phyloP scores from a whole-genome alignment of 1,140 invertebrate species.

The Batillaria attramentaria region DNA sequence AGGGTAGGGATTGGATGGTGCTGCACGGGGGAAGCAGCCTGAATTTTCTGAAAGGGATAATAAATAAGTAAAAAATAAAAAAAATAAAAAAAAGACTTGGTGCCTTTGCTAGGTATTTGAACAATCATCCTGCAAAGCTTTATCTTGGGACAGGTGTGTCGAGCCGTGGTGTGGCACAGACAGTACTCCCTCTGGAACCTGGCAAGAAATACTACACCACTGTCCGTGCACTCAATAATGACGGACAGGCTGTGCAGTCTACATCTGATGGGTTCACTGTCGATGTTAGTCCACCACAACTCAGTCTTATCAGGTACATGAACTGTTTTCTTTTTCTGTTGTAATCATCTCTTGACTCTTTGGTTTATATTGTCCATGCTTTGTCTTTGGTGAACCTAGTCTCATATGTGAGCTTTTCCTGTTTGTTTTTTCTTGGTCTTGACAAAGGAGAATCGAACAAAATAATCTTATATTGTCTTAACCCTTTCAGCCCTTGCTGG shows the following conservation, averaged over 20 bases:
- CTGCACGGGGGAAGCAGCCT: too few species aligned
- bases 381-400: background rate
- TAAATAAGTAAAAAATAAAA: too few species aligned
- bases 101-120: background rate
- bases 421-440: background rate
- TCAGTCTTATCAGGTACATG: slow-evolving; percentile 47
- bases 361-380: background rate
- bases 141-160: slow-evolving; percentile 38
- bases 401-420: background rate
- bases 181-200: slow-evolving; percentile 37
- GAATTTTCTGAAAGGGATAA: too few species aligned
- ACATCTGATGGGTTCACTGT: slow-evolving; percentile 55
- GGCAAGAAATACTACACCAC: slow-evolving; percentile 53
- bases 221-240: slow-evolving; percentile 50
- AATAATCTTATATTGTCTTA: too few species aligned
- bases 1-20: too few species aligned
- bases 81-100: too few species aligned
- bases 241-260: slow-evolving; percentile 51
- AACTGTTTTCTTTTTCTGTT: background rate
- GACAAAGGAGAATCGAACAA: too few species aligned
- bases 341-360: background rate
- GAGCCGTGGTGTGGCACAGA: slow-evolving; percentile 49
- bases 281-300: slow-evolving; percentile 45
- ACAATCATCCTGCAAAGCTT: background rate
- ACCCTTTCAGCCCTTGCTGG: too few species aligned